Evolutionary conservation across 2,113 vertebrate species (phyloP).

Genomic region (Buteo buteo): DNA sequence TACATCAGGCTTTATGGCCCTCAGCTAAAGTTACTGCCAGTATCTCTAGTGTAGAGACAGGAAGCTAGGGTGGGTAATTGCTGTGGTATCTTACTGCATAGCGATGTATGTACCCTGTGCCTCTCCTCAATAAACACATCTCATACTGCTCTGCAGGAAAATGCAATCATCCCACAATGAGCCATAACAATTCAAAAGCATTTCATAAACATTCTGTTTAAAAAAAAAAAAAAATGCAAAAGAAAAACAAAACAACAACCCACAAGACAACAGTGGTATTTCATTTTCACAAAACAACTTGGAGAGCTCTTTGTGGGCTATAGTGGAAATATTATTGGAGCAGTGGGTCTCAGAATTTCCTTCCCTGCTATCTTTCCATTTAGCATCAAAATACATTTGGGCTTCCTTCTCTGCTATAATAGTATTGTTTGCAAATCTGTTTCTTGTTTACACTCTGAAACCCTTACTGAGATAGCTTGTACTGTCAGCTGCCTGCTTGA

Average conservation of each 20-base stretch:
- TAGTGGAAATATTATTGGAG: background rate
- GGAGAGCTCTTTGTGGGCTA: background rate
- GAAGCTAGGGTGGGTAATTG: background rate
- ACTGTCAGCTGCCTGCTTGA: background rate
- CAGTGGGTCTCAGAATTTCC: background rate
- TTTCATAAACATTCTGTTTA: background rate
- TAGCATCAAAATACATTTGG: background rate
- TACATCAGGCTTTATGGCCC: background rate
- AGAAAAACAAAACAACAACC: background rate
- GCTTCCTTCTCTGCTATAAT: background rate
- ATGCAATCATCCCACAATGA: background rate
- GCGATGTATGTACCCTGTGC: background rate
- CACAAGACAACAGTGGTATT: background rate
- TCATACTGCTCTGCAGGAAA: background rate
- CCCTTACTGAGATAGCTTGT: background rate
- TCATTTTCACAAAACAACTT: background rate
- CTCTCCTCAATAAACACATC: background rate
- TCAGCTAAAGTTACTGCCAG: background rate
- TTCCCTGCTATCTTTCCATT: background rate
- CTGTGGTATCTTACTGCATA: background rate
- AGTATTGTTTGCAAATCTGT: background rate
- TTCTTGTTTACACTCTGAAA: background rate
- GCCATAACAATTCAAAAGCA: background rate
- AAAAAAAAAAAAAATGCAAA: no score
- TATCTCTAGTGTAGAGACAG: background rate